A percentile compares a stretch with the other conserved stretches of the same genome.
phyloP scores from a whole-genome alignment of 2,797 vertebrate species.

The Bovichtus variegatus region DNA sequence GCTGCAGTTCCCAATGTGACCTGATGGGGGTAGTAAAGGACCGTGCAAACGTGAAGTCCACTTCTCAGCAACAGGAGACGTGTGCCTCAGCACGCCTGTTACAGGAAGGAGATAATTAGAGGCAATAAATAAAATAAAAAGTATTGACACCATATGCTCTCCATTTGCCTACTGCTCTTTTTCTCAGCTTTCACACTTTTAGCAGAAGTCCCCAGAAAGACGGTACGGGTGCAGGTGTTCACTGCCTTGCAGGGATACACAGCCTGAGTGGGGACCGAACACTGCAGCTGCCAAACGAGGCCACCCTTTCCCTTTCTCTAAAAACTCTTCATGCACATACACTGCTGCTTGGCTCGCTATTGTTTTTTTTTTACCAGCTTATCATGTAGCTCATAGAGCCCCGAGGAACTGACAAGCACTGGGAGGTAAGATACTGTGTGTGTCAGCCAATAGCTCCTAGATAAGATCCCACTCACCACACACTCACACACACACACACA shows the following conservation, averaged over 20 bases:
- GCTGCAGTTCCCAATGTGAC: constrained; percentile 27
- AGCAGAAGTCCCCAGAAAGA: not conserved
- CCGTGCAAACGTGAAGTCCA: constrained; percentile 60
- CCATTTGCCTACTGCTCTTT: constrained; percentile 60
- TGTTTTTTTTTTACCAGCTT: constrained; percentile 9
- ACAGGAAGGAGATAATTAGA: constrained; percentile 92
- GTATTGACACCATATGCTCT: constrained; percentile 90
- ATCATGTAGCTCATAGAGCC: constrained; percentile 18
- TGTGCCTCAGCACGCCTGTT: constrained; percentile 85
- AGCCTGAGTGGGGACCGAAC: not conserved
- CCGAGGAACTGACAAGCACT: constrained; percentile 2
- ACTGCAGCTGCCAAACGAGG: not conserved
- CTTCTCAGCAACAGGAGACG: constrained; percentile 68
- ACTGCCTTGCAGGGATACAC: not conserved
- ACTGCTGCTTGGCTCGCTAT: not conserved
- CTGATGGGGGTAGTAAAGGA: constrained; percentile 90
- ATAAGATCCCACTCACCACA: constrained; percentile 31
- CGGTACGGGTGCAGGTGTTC: constrained; percentile 29
- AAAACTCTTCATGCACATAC: not conserved
- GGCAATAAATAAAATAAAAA: constrained; percentile 91
- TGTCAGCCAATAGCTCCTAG: not conserved
- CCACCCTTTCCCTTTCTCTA: not conserved
- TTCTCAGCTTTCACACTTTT: constrained; percentile 4
- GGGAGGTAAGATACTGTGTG: constrained; percentile 10
- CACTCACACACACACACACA: constrained; percentile 17